These are phyloP conservation scores for Caenorhabditis tropicalis DNA, from an alignment of 1,140 invertebrate genomes.

Conservation along the genomic window DNA sequence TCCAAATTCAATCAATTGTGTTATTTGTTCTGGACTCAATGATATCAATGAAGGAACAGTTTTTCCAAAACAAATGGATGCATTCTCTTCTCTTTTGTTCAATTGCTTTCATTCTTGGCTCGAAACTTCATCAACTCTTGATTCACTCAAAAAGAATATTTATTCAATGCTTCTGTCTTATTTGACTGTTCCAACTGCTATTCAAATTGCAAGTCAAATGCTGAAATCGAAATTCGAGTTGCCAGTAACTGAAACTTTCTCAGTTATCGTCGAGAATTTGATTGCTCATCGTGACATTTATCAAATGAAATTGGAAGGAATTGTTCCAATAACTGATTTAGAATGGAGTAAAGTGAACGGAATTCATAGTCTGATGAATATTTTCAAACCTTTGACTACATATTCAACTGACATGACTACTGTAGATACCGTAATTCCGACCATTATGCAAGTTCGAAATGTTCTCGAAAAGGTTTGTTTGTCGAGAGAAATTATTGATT, in stretches of 20 bases:
- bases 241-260: slow-evolving; percentile 52
- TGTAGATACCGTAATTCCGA: slow-evolving; percentile 61
- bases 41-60: background rate
- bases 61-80: slow-evolving; percentile 5
- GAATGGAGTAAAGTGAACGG: slow-evolving; percentile 40
- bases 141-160: background rate
- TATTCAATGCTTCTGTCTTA: slow-evolving; percentile 16
- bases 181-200: background rate
- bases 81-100: background rate
- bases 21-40: background rate
- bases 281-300: slow-evolving; percentile 41
- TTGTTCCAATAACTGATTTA: slow-evolving; percentile 38
- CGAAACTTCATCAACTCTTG: background rate
- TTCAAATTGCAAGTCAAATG: slow-evolving; percentile 24
- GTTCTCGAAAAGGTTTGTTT: slow-evolving; percentile 58
- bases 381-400: slow-evolving; percentile 11
- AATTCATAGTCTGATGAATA: slow-evolving; percentile 18
- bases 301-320: slow-evolving; percentile 48
- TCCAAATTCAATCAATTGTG: background rate
- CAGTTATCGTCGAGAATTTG: slow-evolving; percentile 31
- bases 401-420: slow-evolving; percentile 52
- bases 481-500: background rate
- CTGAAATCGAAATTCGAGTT: slow-evolving; percentile 34
- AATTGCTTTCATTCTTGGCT: background rate
- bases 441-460: slow-evolving; percentile 58